Evolutionary conservation across 2,113 vertebrate species (phyloP).

Genomic region (Microcebus lehilahytsara): DNA sequence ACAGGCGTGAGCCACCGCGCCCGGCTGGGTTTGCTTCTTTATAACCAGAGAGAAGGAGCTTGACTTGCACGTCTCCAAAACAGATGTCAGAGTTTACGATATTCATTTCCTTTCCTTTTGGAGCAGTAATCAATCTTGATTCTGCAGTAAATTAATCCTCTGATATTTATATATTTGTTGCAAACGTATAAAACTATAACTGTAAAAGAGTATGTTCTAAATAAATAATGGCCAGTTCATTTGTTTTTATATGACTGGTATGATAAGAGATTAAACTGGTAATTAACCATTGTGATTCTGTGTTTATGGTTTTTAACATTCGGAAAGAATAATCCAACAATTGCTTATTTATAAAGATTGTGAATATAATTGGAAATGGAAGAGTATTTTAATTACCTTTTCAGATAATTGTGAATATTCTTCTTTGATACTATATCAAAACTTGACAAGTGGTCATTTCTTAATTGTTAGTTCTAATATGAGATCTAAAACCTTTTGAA

Average conservation of each 20-base stretch:
- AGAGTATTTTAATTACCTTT: slow-evolving; percentile 16
- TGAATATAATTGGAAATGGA: neutral
- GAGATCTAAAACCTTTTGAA: neutral
- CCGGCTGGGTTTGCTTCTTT: neutral
- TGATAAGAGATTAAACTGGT: neutral
- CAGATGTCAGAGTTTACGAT: neutral
- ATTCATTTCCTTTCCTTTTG: neutral
- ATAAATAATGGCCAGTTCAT: neutral
- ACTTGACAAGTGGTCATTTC: neutral
- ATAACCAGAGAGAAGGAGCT: neutral
- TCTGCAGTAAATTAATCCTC: neutral
- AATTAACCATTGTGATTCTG: neutral
- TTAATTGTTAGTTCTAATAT: neutral
- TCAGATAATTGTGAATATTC: neutral
- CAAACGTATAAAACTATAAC: neutral
- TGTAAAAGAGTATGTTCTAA: neutral
- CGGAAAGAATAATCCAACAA: neutral
- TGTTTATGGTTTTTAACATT: slow-evolving; percentile 10
- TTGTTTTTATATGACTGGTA: neutral
- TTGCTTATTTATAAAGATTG: neutral
- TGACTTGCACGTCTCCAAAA: neutral
- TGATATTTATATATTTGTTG: neutral
- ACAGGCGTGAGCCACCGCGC: too few relatives aligned
- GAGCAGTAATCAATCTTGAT: neutral
- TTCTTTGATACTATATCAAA: neutral